Conservation (phyloP, 2,113 vertebrate genomes). For the Motacilla alba region DNA sequence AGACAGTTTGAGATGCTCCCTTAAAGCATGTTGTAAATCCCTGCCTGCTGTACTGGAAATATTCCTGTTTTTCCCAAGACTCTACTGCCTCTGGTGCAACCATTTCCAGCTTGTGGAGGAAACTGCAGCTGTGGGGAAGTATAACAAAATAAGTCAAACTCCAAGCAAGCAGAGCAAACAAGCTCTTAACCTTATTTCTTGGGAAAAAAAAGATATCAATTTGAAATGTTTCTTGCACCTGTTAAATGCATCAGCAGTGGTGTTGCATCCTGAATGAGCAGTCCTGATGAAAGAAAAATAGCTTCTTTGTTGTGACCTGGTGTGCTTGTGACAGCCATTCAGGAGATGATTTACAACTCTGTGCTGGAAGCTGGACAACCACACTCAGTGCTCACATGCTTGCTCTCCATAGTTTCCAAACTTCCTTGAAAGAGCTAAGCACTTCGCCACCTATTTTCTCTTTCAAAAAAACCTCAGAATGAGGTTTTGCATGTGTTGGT, state of each 20-base stretch:
- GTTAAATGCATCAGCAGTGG: background rate
- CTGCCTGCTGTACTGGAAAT: background rate
- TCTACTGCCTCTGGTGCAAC: background rate
- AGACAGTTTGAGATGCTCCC: background rate
- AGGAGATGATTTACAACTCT: constrained; percentile 14
- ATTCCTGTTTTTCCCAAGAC: background rate
- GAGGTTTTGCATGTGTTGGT: background rate
- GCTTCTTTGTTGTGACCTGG: background rate
- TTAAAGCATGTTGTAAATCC: background rate
- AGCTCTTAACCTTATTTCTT: background rate
- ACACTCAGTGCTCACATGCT: background rate
- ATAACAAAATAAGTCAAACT: background rate
- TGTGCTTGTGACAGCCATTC: background rate
- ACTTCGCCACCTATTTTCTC: constrained; percentile 1
- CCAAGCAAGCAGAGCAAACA: background rate
- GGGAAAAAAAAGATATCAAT: background rate
- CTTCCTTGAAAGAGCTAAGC: constrained; percentile 32
- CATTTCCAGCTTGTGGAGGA: background rate
- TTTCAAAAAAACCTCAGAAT: background rate
- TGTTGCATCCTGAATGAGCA: background rate
- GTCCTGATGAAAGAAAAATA: background rate
- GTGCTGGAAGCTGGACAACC: background rate
- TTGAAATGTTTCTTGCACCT: background rate
- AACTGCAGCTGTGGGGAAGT: background rate
- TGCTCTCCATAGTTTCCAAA: background rate